Conservation (phyloP, 2,797 vertebrate genomes). For the Erithacus rubecula region DNA sequence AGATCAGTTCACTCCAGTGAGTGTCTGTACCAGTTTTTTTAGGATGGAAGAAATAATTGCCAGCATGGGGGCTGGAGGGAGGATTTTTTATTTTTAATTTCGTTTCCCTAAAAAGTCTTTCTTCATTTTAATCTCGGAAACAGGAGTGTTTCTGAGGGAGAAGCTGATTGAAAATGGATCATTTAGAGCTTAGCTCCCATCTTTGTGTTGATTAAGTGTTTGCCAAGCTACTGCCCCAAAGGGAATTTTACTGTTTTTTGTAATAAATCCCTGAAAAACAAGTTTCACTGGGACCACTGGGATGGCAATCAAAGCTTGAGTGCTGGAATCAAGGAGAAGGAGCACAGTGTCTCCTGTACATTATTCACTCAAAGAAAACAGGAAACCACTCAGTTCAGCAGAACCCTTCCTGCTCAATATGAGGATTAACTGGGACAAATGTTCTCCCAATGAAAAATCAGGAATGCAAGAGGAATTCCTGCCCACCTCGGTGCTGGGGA, state of each 20-base stretch:
- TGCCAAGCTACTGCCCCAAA: background rate
- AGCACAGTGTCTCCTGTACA: background rate
- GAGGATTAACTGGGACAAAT: background rate
- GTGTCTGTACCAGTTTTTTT: conserved; percentile 25
- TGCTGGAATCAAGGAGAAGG: background rate
- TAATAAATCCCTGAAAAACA: background rate
- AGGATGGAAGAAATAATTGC: conserved; percentile 46
- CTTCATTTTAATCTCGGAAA: conserved; percentile 27
- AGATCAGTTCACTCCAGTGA: conserved; percentile 43
- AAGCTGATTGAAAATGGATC: background rate
- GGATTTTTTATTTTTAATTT: conserved; percentile 26
- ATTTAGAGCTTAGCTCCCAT: background rate
- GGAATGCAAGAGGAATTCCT: background rate
- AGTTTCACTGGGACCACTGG: background rate
- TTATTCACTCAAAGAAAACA: background rate
- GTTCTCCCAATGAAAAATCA: background rate
- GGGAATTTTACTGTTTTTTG: background rate
- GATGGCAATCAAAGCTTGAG: background rate
- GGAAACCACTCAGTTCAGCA: background rate
- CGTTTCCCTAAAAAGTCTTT: conserved; percentile 7
- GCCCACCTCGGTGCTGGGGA: rapidly evolving
- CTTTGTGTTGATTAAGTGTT: conserved; percentile 10
- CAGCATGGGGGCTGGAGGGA: background rate
- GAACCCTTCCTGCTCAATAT: background rate
- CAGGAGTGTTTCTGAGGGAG: background rate